Base-by-base conservation (phyloP, 2,888 invertebrate species). In the Gasteruption jaculator region DNA sequence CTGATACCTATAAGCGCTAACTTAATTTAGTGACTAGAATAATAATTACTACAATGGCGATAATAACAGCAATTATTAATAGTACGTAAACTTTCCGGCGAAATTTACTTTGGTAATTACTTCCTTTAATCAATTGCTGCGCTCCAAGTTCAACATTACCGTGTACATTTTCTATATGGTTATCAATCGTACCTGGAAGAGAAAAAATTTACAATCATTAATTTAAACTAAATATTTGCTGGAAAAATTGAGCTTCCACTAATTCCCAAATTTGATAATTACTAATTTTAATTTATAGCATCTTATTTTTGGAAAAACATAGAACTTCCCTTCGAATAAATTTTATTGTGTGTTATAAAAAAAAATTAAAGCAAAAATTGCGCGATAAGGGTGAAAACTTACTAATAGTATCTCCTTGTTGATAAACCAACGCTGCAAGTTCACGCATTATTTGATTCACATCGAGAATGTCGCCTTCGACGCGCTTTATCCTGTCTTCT, bases 401-500 rank as follows among this genome's bases (percentile, higher is more conserved):
- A 91, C 91, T 86, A 49, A 91, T 79, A 38, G 75, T 71, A 58
- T 83, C 81, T 10, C 78, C 81, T 68, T 91, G 91, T 49, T 80
- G 76, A 53, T 80, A 73, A n/a, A 88, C 83, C 65, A 88, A 71
- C 7, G 76, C 77, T 2, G 82, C 81, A 22, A 91, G 71, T 31
- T 86, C 83, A 41, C 81, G 78, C 85, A 91, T 89, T 47, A 91
- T 87, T 67, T 85, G 81, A 68, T 87, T 87, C 5, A 90, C 84
- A 68, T 91, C 90, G 45, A 91, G 69, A 37, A 91, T 82, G 64
- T 88, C 85, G 0, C 82, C 79, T 67, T 92, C 92, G 34, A 93
- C 85, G 64, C 83, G 81, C 56, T 79, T 79, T 49, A 92, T 82
- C 62, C 86, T 82, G 7, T 83, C 81, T 61, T 91, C 89, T 34